These are phyloP conservation scores for Leptodactylus fallax DNA, from an alignment of 2,797 vertebrate genomes.

Conservation along the genomic window DNA sequence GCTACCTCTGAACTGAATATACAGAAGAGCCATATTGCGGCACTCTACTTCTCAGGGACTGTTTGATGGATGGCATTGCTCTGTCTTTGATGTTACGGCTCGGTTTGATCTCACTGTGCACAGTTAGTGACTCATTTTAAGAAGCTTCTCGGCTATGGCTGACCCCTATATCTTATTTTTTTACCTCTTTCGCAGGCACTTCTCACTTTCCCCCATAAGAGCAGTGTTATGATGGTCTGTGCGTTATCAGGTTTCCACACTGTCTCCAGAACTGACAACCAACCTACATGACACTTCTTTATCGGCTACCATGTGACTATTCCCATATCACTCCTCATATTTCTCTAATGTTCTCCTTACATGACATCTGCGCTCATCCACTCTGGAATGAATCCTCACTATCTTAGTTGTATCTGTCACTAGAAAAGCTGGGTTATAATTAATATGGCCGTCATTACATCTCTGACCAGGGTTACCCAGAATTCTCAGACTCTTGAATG, in stretches of 20 bases:
- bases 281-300: conserved; percentile 9
- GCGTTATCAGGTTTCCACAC: conserved; percentile 7
- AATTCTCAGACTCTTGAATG: not conserved
- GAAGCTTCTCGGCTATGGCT: not conserved
- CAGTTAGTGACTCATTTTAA: not conserved
- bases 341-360: not conserved
- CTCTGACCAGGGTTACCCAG: not conserved
- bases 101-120: not conserved
- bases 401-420: not conserved
- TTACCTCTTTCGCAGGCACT: not conserved
- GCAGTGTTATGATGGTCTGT: not conserved
- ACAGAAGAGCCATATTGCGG: too few species aligned
- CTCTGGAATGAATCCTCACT: not conserved
- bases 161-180: not conserved
- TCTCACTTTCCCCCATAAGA: conserved; percentile 33
- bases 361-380: not conserved
- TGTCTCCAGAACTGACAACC: conserved; percentile 5
- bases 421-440: not conserved
- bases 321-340: not conserved
- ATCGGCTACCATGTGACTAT: not conserved
- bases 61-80: not conserved
- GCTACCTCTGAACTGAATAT: not conserved
- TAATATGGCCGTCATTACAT: not conserved
- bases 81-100: not conserved
- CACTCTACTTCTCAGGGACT: too few species aligned